Conservation (phyloP, 2,888 invertebrate species). For the Meiosimyza decipiens region DNA sequence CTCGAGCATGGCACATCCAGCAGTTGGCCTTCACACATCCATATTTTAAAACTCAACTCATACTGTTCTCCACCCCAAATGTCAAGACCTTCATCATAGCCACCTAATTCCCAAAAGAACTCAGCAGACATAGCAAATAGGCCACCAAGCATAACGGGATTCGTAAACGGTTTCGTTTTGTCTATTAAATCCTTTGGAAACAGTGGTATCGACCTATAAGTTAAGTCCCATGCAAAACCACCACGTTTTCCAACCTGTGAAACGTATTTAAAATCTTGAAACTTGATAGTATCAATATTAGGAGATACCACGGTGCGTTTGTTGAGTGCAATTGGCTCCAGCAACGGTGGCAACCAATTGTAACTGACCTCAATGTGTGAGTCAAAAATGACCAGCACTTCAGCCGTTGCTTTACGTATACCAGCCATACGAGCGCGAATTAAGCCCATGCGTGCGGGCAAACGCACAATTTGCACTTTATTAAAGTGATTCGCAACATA, state of each 20-base stretch:
- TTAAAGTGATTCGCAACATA: constrained; percentile 79
- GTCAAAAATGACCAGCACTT: constrained; percentile 89
- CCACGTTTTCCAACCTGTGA: constrained; percentile 85
- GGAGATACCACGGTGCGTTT: constrained; percentile 92
- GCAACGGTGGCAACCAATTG: constrained; percentile 91
- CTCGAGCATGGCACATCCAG: constrained; percentile 93
- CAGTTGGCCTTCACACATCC: constrained; percentile 97
- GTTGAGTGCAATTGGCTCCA: constrained; percentile 90
- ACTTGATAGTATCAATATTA: constrained; percentile 93
- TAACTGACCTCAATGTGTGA: constrained; percentile 92
- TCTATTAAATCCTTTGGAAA: constrained; percentile 60
- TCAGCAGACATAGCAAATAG: constrained; percentile 91
- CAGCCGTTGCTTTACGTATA: constrained; percentile 80
- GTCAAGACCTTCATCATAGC: constrained; percentile 91
- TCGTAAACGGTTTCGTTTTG: constrained; percentile 69
- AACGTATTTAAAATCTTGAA: constrained; percentile 87
- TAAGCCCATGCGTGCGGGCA: constrained; percentile 81
- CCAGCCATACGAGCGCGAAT: constrained; percentile 90
- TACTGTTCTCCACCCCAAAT: constrained; percentile 99
- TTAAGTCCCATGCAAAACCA: constrained; percentile 98
- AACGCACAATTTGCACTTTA: constrained; percentile 81
- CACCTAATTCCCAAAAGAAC: constrained; percentile 97
- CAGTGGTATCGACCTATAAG: constrained; percentile 92
- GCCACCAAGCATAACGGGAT: constrained; percentile 98
- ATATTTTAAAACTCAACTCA: constrained; percentile 96